Evolutionary conservation across 1,140 invertebrate species (phyloP), one percentile per base, ranked within the genome.

Genomic region (Bactericera cockerelli): DNA sequence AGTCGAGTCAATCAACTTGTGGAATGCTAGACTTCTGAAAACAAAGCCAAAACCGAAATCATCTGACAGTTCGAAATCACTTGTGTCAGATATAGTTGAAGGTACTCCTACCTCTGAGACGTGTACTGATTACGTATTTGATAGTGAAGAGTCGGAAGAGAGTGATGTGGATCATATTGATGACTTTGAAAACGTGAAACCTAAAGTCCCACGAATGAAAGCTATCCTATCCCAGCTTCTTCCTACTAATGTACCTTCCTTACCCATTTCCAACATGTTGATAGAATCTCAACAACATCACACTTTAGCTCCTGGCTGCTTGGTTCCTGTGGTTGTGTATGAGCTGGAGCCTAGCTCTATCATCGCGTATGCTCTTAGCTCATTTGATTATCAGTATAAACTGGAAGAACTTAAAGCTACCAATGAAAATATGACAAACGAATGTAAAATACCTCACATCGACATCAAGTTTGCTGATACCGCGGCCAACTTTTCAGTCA

Each of bases 291-390:
- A 77, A 65, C 83, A 87, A 67, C 86, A 89, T 70, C 76, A 84
- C 65, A 71, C 42, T n/a, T n/a, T 49, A 49, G 42, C 42, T 10
- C 59, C 72, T 36, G 75, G 77, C 28, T 68, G 77, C 8, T 74
- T 76, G 31, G 77, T 86, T 16, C 86, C 86, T 1, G 76, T 93
- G 8, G 75, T 88, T 11, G 84, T 94, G 0, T 83, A 86, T 63
- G 89, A 93, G 68, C 79, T 79, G 14, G 89, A 96, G 69, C 83
- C 86, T 1, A 91, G 89, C 63, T 93, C 91, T 1, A 86, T 95
- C 54, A 89, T 95, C 59, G 87, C 91, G 0, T 92, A 89, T 68
- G 79, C 88, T 3, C 67, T 95, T 1, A 78, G 81, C 58, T 86
- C 83, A 0, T 67, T 70, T 21, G 85, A 88, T 36, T 89, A 89